These are phyloP conservation scores for Gymnosoma rotundatum DNA, from an alignment of 2,888 invertebrate species.

Conservation along the genomic window DNA sequence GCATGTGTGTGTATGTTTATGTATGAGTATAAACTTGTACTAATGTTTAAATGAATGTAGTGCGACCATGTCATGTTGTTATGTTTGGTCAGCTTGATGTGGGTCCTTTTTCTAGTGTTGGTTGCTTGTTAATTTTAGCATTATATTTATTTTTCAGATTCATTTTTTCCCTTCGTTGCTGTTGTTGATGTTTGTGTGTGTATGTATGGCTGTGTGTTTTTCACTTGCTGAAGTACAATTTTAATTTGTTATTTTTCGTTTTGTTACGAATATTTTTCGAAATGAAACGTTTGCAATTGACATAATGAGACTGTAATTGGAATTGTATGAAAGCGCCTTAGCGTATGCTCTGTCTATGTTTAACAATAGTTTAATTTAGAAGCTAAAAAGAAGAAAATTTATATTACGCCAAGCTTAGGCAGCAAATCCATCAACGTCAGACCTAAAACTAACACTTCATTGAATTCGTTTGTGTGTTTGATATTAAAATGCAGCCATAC, in stretches of 20 bases:
- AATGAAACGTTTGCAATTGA: constrained; percentile 75
- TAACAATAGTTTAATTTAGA: constrained; percentile 66
- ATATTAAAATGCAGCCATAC: background rate
- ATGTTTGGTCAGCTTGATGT: constrained; percentile 71
- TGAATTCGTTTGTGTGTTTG: constrained; percentile 23
- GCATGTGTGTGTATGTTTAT: constrained; percentile 3
- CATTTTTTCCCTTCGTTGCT: constrained; percentile 13
- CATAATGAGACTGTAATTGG: constrained; percentile 79
- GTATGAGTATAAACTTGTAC: constrained; percentile 13
- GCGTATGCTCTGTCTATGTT: constrained; percentile 63
- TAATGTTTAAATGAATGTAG: constrained; percentile 52
- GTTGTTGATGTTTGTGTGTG: background rate
- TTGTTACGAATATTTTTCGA: constrained; percentile 50
- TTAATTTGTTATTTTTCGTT: constrained; percentile 61
- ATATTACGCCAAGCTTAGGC: constrained; percentile 51
- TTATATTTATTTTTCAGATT: constrained; percentile 58
- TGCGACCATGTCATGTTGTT: constrained; percentile 69
- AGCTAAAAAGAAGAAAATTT: constrained; percentile 32
- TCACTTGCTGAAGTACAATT: constrained; percentile 58
- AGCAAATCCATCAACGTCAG: constrained; percentile 70
- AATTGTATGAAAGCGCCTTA: constrained; percentile 72
- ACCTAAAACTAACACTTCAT: constrained; percentile 66
- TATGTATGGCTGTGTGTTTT: constrained; percentile 9
- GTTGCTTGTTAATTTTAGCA: constrained; percentile 68
- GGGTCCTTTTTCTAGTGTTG: constrained; percentile 68